Conservation (phyloP, 1,140 invertebrate species). For the Neodiprion virginianus region DNA sequence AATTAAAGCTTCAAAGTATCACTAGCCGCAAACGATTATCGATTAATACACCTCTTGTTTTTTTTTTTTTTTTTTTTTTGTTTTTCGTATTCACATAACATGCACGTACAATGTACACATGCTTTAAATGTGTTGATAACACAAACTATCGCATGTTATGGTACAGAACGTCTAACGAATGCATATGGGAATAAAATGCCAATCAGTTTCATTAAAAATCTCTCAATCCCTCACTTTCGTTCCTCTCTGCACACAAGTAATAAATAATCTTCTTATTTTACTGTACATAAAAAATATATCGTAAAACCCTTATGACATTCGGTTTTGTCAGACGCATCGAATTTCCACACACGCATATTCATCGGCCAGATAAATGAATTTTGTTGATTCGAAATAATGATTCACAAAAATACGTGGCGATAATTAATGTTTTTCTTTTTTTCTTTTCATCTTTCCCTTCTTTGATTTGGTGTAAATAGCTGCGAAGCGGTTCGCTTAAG, state of each 20-base stretch:
- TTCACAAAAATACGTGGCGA: conserved; percentile 35
- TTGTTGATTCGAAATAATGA: conserved; percentile 20
- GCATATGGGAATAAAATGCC: not conserved
- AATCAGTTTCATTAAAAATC: too few relatives aligned
- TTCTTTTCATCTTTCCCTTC: not conserved
- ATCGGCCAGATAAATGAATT: conserved; percentile 18
- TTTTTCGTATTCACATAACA: not conserved
- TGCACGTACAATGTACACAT: not conserved
- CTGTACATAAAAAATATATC: too few relatives aligned
- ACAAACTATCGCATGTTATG: not conserved
- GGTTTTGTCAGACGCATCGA: not conserved
- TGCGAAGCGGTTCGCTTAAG: conserved; percentile 41
- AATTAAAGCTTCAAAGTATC: conserved; percentile 15
- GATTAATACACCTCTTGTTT: not conserved
- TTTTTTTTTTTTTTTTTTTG: not conserved
- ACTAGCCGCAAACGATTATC: conserved; percentile 11
- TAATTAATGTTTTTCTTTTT: conserved; percentile 27
- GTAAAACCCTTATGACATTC: too few relatives aligned
- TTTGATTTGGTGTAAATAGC: conserved; percentile 20
- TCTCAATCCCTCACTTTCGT: too few relatives aligned
- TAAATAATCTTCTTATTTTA: too few relatives aligned
- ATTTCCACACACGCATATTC: not conserved
- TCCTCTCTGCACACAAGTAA: too few relatives aligned
- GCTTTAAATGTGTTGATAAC: not conserved
- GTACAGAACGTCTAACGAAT: not conserved